Base-by-base conservation (phyloP, 1,140 invertebrate genomes). In the Bombus confusus region DNA sequence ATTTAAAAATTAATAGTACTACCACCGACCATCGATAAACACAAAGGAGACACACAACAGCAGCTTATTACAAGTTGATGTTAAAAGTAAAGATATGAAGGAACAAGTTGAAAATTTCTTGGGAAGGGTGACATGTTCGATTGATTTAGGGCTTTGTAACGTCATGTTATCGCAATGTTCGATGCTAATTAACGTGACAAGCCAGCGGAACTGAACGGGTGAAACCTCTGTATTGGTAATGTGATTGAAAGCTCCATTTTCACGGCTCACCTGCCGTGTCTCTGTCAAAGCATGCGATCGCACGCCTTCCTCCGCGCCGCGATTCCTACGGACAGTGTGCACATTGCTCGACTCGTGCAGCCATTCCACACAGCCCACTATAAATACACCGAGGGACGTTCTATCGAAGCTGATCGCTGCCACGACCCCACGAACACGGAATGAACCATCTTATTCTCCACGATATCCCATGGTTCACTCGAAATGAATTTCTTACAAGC, bases 321-420 rank as follows among this genome's bases (percentile, higher is more conserved):
- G 39, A 43, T 22, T 43, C 71, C 39, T 73, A 37, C 71, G 25
- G 28, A 73, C n/a, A 41, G 39, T 72, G 69, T 12, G 37, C 39
- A n/a, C 69, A 72, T 39, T 41, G 37, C 31, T 13, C 34, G 28
- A 47, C 41, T 52, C 28, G 73, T 75, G 47, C 73, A 52, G 8
- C n/a, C 43, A 71, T 22, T 39, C 13, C 31, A 68, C 66, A 68
- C 66, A 34, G 8, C 31, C 8, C 66, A 68, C 66, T 39, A 71
- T 71, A 71, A 69, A 69, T 71, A 71, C 12, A 71, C 22, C 68
- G 68, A 71, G 68, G 34, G 68, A 71, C 34, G 68, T 71, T 25
- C 37, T 71, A 71, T 71, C 68, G 37, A 71, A 41, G 37, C 68
- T 25, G 68, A 71, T 71, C 68, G 68, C 68, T 34, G 59, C 59